Percentiles rank a stretch among this genome's conserved stretches.
Conservation (phyloP, 2,797 vertebrate genomes). For the Anisognathus igniventris region DNA sequence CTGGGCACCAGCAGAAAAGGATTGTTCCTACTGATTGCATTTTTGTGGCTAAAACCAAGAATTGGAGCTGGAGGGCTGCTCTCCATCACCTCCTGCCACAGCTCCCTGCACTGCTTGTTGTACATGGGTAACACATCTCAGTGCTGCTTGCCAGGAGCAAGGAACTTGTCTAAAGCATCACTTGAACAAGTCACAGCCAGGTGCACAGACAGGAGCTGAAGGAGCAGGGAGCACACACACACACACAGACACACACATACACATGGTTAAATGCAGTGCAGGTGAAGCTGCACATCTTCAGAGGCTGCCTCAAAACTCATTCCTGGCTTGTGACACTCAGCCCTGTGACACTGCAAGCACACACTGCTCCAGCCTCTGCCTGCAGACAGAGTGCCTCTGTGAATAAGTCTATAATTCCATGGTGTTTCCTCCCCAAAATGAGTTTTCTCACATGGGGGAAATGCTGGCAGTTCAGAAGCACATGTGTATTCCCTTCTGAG, state of each 20-base stretch:
- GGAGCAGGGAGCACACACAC: neutral
- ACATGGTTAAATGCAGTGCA: fast-evolving
- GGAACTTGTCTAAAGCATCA: neutral
- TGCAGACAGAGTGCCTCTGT: neutral
- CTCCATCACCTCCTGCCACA: neutral
- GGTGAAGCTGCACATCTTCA: neutral
- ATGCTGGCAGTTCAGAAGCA: neutral
- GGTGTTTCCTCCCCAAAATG: neutral
- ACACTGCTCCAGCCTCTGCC: neutral
- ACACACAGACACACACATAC: neutral
- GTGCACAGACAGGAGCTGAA: neutral
- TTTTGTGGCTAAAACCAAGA: neutral
- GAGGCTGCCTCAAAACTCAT: neutral
- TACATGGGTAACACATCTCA: neutral
- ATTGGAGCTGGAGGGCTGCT: neutral
- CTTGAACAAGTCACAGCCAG: neutral
- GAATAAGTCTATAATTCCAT: neutral
- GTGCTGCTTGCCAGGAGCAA: neutral
- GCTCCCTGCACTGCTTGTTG: neutral
- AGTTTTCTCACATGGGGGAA: neutral
- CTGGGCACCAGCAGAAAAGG: neutral
- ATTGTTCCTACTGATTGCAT: neutral
- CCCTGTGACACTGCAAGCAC: neutral
- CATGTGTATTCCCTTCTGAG: fast-evolving
- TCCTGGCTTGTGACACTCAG: neutral